phyloP scores from a whole-genome alignment of 2,888 invertebrate species.

The Melieria picta region DNA sequence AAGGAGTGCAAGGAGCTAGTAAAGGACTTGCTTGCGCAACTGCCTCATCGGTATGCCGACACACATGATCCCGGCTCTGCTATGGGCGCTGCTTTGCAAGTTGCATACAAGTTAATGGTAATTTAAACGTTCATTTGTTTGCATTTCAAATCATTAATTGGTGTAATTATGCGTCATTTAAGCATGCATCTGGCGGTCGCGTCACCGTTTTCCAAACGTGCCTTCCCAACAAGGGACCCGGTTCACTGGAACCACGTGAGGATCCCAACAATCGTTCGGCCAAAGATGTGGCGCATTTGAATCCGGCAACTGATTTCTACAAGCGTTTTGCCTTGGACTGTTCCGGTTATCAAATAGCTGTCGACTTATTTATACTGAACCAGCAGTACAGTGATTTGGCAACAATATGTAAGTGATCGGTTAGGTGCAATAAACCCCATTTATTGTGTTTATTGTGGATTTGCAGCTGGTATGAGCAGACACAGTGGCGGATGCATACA shows the following conservation, averaged over 20 bases:
- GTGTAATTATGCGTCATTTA: neutral
- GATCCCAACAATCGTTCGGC: constrained; percentile 86
- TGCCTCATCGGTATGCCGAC: constrained; percentile 79
- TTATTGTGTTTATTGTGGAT: no score
- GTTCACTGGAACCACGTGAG: constrained; percentile 84
- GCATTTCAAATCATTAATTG: neutral
- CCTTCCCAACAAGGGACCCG: constrained; percentile 88
- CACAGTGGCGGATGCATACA: constrained; percentile 95
- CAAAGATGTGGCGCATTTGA: constrained; percentile 86
- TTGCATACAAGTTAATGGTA: constrained; percentile 91
- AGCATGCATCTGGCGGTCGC: constrained; percentile 92
- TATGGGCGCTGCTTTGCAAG: constrained; percentile 91
- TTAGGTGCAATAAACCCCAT: no score
- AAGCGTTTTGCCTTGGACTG: constrained; percentile 96
- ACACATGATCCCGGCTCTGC: constrained; percentile 82
- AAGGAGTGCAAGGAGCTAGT: constrained; percentile 84
- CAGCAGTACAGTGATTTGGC: constrained; percentile 95
- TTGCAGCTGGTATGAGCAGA: constrained; percentile 85
- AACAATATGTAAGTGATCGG: constrained; percentile 76
- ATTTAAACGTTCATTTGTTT: neutral
- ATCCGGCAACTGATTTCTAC: constrained; percentile 97
- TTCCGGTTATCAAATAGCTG: constrained; percentile 94
- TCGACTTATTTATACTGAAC: constrained; percentile 94
- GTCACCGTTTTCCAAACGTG: constrained; percentile 94
- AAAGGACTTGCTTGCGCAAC: constrained; percentile 77